Conservation (phyloP, 2,797 vertebrate genomes). For the Silurus lanzhouensis region DNA sequence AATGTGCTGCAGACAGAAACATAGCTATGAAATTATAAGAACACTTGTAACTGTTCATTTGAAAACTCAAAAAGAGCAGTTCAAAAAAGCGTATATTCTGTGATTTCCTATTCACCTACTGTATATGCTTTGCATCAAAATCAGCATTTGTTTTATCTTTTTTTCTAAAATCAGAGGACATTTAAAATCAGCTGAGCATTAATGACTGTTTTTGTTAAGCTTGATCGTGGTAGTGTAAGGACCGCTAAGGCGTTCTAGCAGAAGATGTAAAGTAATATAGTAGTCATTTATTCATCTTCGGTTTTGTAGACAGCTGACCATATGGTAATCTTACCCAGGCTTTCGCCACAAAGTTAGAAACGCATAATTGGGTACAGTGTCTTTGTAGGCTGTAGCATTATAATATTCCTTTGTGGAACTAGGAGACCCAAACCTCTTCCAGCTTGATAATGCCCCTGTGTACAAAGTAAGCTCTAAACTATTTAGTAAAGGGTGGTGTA, state of each 20-base stretch:
- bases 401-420: neutral
- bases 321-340: neutral
- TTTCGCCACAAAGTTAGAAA: neutral
- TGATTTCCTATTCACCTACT: neutral
- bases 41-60: conserved; percentile 47
- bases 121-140: neutral
- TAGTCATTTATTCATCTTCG: neutral
- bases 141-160: neutral
- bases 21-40: conserved; percentile 48
- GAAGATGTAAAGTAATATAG: neutral
- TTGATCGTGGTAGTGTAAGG: neutral
- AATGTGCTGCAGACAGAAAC: conserved; percentile 48
- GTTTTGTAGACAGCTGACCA: neutral
- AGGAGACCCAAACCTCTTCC: neutral
- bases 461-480: neutral
- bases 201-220: neutral
- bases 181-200: neutral
- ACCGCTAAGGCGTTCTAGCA: neutral
- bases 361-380: neutral
- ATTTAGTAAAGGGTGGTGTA: neutral
- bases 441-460: neutral
- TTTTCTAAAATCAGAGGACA: neutral
- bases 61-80: conserved; percentile 31
- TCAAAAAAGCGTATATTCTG: conserved; percentile 2
- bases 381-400: neutral